Evolutionary conservation across 2,113 vertebrate species (phyloP), one percentile per base, ranked within the genome.

Genomic region (Laterallus jamaicensis): DNA sequence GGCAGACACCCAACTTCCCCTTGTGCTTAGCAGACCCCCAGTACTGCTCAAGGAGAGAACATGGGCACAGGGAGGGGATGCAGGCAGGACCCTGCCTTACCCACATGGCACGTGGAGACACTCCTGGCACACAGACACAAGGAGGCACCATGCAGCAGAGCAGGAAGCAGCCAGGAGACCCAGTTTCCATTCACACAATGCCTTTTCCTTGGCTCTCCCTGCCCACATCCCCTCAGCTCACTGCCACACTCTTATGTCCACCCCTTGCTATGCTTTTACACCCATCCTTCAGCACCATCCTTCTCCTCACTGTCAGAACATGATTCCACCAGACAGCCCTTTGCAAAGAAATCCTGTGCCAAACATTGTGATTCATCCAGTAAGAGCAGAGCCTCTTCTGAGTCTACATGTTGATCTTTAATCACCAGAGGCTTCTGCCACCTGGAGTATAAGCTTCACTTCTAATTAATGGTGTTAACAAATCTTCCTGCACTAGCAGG

Each of bases 151-250:
- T 13, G 26, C 59, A 5, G 35, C 10, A 32, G 26, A 47, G 35
- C 9, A 40, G 56, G 31, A 82, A 74, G 50, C 25, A 47, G 40
- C 2, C 40, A 22, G 0, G 1, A 67, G 40, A 63, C 4, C 13
- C 29, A 11, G 8, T 22, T 42, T 67, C 58, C 11, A 3, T 16
- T 35, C 37, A 14, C 0, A 0, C 20, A 18, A 47, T 0, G 0
- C 63, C 70, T n/a, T 19, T 22, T 39, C 64, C 35, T 52, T 1
- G 0, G n/a, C 56, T 49, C 15, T 50, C 29, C 44, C 66, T 55
- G 47, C 39, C 37, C 64, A 39, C 44, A 7, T 5, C 4, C 21
- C 35, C 55, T 60, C 52, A 20, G 8, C 12, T 19, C 79, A 32
- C 59, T 26, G 60, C 56, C 28, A 49, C 49, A 8, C 49, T 49